Conservation (phyloP, 2,888 invertebrate species). For the Mechanitis messenoides region DNA sequence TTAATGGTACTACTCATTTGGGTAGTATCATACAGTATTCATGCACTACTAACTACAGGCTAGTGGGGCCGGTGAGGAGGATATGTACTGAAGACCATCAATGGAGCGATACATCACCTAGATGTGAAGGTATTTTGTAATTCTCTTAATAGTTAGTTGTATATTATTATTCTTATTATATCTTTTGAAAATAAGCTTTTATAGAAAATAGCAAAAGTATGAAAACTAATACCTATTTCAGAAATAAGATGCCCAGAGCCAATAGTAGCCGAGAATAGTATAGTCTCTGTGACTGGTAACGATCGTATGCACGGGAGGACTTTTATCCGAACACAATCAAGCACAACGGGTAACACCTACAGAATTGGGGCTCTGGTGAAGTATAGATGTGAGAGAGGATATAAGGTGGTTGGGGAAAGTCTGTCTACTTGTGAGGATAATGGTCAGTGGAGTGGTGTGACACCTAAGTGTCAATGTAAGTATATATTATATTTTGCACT, state of each 20-base stretch:
- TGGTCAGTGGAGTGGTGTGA: slow-evolving; percentile 89
- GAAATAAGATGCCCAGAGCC: slow-evolving; percentile 94
- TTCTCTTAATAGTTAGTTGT: slow-evolving; percentile 2
- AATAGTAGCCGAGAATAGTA: slow-evolving; percentile 87
- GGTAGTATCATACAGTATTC: slow-evolving; percentile 88
- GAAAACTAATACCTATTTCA: slow-evolving; percentile 44
- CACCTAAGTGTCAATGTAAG: slow-evolving; percentile 91
- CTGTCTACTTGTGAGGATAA: slow-evolving; percentile 90
- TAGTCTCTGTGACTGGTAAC: slow-evolving; percentile 92
- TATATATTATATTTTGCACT: slow-evolving; percentile 12
- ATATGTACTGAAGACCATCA: slow-evolving; percentile 84
- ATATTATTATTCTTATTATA: not conserved
- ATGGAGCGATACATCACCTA: slow-evolving; percentile 90
- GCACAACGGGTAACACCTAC: slow-evolving; percentile 84
- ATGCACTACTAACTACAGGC: slow-evolving; percentile 86
- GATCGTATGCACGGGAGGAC: slow-evolving; percentile 93
- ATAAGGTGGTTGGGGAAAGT: slow-evolving; percentile 90
- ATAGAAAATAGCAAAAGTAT: too few relatives aligned
- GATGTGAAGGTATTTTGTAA: slow-evolving; percentile 85
- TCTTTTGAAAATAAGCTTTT: not conserved
- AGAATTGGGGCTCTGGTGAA: slow-evolving; percentile 91
- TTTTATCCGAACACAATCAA: slow-evolving; percentile 84
- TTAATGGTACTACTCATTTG: slow-evolving; percentile 86
- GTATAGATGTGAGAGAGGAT: slow-evolving; percentile 92
- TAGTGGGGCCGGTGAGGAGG: slow-evolving; percentile 84